A percentile compares a stretch with the other conserved stretches of the same genome.
These are phyloP conservation scores for Volucella zonaria DNA, from an alignment of 2,888 invertebrate genomes.

Conservation along the genomic window DNA sequence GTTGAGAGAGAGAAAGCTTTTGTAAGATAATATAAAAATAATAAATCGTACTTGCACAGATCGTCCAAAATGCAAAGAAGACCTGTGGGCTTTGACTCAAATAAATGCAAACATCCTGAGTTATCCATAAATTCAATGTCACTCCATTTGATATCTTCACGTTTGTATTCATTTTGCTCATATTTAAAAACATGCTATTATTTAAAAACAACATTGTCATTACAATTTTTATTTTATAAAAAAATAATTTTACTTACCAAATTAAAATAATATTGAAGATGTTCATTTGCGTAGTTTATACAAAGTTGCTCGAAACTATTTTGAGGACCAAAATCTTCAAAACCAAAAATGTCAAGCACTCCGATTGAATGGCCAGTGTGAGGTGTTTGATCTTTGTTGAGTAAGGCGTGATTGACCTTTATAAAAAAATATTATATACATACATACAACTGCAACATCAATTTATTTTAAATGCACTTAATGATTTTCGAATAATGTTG, in stretches of 20 bases:
- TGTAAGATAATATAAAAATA: not conserved
- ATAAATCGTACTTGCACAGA: constrained; percentile 93
- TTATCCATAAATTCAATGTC: constrained; percentile 98
- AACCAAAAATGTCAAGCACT: constrained; percentile 97
- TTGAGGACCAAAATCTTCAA: constrained; percentile 95
- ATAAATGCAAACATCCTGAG: constrained; percentile 95
- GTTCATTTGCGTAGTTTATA: constrained; percentile 98
- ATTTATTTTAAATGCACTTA: too few relatives aligned
- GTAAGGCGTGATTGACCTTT: constrained; percentile 91
- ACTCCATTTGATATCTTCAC: constrained; percentile 97
- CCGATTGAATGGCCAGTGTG: constrained; percentile 97
- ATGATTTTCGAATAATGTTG: too few relatives aligned
- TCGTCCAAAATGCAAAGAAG: constrained; percentile 95
- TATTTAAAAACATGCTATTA: constrained; percentile 97
- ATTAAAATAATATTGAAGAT: constrained; percentile 98
- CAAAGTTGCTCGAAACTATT: constrained; percentile 98
- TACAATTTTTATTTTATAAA: not conserved
- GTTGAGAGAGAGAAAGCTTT: not conserved
- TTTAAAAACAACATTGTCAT: not conserved
- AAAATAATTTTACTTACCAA: constrained; percentile 71
- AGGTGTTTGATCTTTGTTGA: constrained; percentile 95
- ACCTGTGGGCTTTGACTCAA: constrained; percentile 95
- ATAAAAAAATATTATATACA: constrained; percentile 13
- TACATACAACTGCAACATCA: too few relatives aligned
- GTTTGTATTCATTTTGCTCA: constrained; percentile 96